Evolutionary conservation across 2,888 invertebrate genomes (phyloP).

Genomic region (Patella pellucida): DNA sequence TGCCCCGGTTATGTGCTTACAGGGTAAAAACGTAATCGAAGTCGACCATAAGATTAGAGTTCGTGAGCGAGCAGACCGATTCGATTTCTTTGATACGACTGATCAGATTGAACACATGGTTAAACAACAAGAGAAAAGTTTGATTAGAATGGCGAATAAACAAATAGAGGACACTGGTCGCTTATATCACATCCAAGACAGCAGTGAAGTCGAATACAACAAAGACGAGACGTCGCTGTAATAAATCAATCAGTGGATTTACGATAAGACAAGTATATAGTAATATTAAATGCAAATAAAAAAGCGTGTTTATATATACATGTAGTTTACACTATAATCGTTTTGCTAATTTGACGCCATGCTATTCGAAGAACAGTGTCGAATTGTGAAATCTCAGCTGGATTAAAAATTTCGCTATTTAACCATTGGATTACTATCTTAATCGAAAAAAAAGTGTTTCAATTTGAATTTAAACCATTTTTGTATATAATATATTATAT

Average conservation of each 20-base stretch:
- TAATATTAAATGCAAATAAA: too few species aligned
- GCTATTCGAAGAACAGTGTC: too few species aligned
- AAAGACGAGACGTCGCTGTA: constrained; percentile 54
- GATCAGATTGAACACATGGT: constrained; percentile 56
- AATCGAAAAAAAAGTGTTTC: too few species aligned
- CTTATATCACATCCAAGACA: constrained; percentile 58
- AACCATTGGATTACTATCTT: too few species aligned
- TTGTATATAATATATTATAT: too few species aligned
- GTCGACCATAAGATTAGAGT: constrained; percentile 60
- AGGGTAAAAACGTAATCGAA: constrained; percentile 64
- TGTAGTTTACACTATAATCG: too few species aligned
- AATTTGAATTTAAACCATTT: too few species aligned
- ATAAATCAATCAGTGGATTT: background rate
- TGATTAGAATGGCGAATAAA: constrained; percentile 55
- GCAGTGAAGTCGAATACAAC: constrained; percentile 51
- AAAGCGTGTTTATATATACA: too few species aligned
- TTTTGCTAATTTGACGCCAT: too few species aligned
- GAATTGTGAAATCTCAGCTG: too few species aligned
- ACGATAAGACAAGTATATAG: too few species aligned
- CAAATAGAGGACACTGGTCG: constrained; percentile 60
- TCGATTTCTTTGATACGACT: constrained; percentile 51
- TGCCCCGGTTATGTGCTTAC: constrained; percentile 56
- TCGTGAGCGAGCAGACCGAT: constrained; percentile 54
- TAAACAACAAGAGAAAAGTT: constrained; percentile 52
- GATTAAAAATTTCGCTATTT: too few species aligned